Conservation (phyloP, 1,140 invertebrate species). For the Pteromalus puparum region DNA sequence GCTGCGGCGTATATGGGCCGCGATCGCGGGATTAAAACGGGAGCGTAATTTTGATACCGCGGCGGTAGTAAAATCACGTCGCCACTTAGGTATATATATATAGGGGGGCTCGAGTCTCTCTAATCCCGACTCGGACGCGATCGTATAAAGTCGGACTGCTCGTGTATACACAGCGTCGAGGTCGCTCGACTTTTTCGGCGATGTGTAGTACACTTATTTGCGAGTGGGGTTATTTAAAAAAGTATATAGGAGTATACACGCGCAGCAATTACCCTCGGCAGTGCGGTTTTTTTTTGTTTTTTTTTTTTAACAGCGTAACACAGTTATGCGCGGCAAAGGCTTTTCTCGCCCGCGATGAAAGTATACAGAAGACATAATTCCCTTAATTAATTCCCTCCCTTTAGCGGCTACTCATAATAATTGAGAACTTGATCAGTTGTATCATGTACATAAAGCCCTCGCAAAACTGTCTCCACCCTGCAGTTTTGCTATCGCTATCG, state of each 20-base stretch:
- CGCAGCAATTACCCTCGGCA: too few relatives aligned
- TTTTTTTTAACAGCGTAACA: neutral
- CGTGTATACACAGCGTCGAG: too few relatives aligned
- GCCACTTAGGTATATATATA: conserved; percentile 29
- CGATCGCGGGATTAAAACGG: conserved; percentile 33
- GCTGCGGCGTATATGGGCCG: neutral
- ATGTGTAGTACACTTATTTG: neutral
- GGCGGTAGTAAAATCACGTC: conserved; percentile 40
- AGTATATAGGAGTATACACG: too few relatives aligned
- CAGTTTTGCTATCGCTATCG: too few relatives aligned
- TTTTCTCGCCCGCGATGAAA: neutral
- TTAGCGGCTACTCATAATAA: neutral
- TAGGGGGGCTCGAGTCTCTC: neutral
- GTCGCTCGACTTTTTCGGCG: too few relatives aligned
- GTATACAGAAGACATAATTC: neutral
- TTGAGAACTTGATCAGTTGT: too few relatives aligned
- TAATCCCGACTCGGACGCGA: conserved; percentile 27
- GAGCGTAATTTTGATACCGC: conserved; percentile 46
- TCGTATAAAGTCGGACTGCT: conserved; percentile 36
- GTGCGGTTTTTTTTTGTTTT: too few relatives aligned
- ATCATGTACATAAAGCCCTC: too few relatives aligned
- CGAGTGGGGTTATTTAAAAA: too few relatives aligned
- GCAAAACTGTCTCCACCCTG: too few relatives aligned
- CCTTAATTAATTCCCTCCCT: neutral
- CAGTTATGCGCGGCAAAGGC: neutral